Evolutionary conservation across 2,113 vertebrate species (phyloP), one percentile per base, ranked within the genome.

Genomic region (Perca schrenkii): DNA sequence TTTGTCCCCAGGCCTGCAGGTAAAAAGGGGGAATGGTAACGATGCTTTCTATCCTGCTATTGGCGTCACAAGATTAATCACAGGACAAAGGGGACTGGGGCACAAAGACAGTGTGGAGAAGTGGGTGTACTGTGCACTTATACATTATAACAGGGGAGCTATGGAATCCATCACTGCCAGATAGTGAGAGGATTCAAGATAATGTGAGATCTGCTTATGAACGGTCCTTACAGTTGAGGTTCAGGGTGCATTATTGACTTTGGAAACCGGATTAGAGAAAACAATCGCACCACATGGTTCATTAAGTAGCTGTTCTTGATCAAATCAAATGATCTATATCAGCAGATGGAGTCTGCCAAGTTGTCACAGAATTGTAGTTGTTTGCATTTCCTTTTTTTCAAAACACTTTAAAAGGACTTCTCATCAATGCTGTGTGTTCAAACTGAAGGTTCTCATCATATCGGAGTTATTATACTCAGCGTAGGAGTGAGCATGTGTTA

Each of bases 21-120:
- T 47, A n/a, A 49, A 50, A 21, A 28, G 28, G 31, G 25, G 22
- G 0, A 52, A 47, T 47, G 36, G 25, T 49, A 74, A 87, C 76
- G 71, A 80, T 46, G 21, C 54, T 47, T 13, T 79, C 43, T 40
- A 19, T 75, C 61, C 15, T 25, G 50, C 10, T 16, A 60, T 89
- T 72, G 49, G 21, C 47, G 66, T 62, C 78, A 78, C 13, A 19
- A 77, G 61, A 76, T 76, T 28, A 19, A 60, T 77, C 80, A 80
- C 62, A 79, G 57, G 57, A 77, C 68, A 49, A 28, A 63, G 64
- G 19, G 12, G 64, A 56, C 12, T 21, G 28, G 49, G 63, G 43
- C 36, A 65, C 13, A 57, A 60, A 79, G 69, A 46, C 71, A 28
- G 65, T 4, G 21, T 34, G 66, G 19, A 34, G 21, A 21, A 43